Evolutionary conservation across 2,888 invertebrate genomes (phyloP), one percentile per base, ranked within the genome.

Genomic region (Drosophila prolongata): DNA sequence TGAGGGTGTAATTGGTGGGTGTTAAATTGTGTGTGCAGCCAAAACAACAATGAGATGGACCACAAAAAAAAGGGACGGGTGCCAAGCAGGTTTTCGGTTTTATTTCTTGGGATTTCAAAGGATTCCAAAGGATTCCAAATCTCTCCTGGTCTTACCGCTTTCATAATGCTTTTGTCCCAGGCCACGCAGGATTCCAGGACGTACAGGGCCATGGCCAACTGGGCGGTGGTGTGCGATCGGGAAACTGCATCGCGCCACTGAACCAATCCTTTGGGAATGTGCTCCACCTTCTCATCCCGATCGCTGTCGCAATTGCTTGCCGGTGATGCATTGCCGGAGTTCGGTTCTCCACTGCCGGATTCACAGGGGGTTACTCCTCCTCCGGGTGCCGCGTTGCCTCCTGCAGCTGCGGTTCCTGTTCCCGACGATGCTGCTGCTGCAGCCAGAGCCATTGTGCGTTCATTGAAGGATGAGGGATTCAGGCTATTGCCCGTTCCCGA

Each of bases 81-180:
- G 68, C 62, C 64, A 62, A 64, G 62, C 65, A 19, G 34, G 19
- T 35, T 47, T 8, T 47, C 6, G 30, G 14, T 30, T 47, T 19
- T 19, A 2, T 19, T 14, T 16, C 1, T 19, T 34, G 44, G 43
- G 19, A 19, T 37, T 13, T 37, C 3, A 61, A 42, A 10, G 37
- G 24, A 40, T 38, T n/a, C 38, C 30, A 30, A 30, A 8, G 30
- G 30, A 6, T 30, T 40, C 9, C 30, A 13, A 30, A 24, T 19
- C 40, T 40, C 38, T 60, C 62, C 35, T 14, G 1, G 3, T 37
- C 97, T 95, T 94, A 98, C 98, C 93, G 98, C 99, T 95, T 98
- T 98, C 98, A 99, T 98, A 90, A 98, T 97, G 93, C 98, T 98
- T 94, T 98, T 98, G 93, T 99, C 99, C 99, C 99, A 99, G 42